phyloP scores from a whole-genome alignment of 2,113 vertebrate species.

The Abramis brama region DNA sequence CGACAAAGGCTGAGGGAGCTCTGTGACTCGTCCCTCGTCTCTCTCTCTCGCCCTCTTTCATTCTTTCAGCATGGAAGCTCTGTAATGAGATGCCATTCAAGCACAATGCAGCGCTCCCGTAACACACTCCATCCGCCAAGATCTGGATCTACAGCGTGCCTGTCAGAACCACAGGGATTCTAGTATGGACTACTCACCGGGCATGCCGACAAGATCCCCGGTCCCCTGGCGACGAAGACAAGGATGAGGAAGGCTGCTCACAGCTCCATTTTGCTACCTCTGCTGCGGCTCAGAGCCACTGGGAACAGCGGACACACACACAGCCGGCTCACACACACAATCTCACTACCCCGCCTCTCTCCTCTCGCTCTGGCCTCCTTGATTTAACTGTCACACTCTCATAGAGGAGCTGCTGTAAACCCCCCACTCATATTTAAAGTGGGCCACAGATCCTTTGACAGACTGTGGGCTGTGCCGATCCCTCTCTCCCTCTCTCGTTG shows the following conservation, averaged over 20 bases:
- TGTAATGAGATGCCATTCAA: conserved; percentile 24
- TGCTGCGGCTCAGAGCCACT: conserved; percentile 24
- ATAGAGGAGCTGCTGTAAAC: conserved; percentile 8
- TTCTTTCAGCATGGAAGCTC: conserved; percentile 2
- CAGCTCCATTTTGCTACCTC: conserved; percentile 46
- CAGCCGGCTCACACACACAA: conserved; percentile 20
- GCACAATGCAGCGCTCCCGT: conserved; percentile 1
- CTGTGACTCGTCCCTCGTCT: background rate
- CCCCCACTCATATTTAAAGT: conserved; percentile 50
- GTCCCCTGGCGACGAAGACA: conserved; percentile 33
- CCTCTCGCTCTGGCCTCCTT: conserved; percentile 37
- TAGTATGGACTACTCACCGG: conserved; percentile 65
- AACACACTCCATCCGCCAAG: background rate
- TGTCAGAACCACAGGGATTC: conserved; percentile 29
- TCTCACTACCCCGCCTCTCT: conserved; percentile 21
- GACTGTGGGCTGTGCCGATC: conserved; percentile 36
- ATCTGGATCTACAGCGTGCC: background rate
- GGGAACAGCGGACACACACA: conserved; percentile 45
- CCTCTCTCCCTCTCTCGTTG: conserved; percentile 30
- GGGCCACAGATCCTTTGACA: conserved; percentile 43
- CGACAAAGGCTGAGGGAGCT: background rate
- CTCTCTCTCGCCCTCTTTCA: conserved; percentile 4
- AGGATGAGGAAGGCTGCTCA: conserved; percentile 44
- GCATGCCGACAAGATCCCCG: conserved; percentile 62
- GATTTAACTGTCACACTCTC: conserved; percentile 41